These are phyloP conservation scores for Polyommatus iphigenia DNA, from an alignment of 2,888 invertebrate genomes.

Conservation along the genomic window DNA sequence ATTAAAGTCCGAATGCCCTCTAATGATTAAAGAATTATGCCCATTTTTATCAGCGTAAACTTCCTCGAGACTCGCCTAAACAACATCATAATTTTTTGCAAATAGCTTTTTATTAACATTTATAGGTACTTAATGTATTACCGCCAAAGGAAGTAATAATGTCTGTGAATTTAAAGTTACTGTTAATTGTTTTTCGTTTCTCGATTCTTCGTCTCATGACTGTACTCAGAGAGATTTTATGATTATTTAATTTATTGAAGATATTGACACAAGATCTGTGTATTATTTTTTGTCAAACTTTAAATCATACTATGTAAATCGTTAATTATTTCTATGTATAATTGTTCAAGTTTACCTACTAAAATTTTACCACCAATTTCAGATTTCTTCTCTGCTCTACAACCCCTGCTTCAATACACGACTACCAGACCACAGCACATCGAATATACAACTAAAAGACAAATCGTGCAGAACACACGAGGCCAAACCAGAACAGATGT, in stretches of 20 bases:
- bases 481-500: not conserved
- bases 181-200: not conserved
- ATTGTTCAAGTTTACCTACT: not conserved
- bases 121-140: not conserved
- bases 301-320: too few relatives aligned
- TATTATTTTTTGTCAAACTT: too few relatives aligned
- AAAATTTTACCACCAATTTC: constrained; percentile 41
- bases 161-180: not conserved
- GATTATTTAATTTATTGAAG: too few relatives aligned
- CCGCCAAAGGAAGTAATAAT: constrained; percentile 4
- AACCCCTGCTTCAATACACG: constrained; percentile 49
- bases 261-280: too few relatives aligned
- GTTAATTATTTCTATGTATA: too few relatives aligned
- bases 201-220: not conserved
- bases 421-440: constrained; percentile 30
- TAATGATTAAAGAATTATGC: not conserved
- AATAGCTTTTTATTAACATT: not conserved
- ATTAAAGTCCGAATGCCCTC: not conserved
- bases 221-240: too few relatives aligned
- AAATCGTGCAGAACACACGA: not conserved
- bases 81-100: not conserved
- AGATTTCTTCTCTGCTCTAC: constrained; percentile 61
- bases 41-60: not conserved
- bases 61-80: not conserved
- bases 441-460: constrained; percentile 29